Base-by-base conservation (phyloP, 1,140 invertebrate genomes). In the Gonatopus flavifemur region DNA sequence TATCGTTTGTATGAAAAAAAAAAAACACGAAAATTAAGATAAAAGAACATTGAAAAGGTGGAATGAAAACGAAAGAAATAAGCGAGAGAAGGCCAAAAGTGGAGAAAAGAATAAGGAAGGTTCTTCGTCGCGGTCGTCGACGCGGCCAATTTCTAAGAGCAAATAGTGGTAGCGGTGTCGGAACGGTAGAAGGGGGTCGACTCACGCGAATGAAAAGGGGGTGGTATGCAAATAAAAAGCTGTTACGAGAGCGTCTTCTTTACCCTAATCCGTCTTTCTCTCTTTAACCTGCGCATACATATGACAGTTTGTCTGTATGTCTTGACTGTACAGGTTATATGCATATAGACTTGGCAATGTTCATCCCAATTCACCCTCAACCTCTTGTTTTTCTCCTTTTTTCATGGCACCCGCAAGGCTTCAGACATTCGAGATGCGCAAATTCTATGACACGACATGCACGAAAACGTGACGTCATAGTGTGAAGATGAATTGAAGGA, bases 111-210 rank as follows among this genome's bases (percentile, higher is more conserved):
- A 55, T 51, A 45, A 49, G 52, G 52, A 49, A 60, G 52, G 41
- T 46, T 54, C 58, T 61, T 64, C 62, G 64, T 59, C 41, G 55
- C 45, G 57, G 66, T 60, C 58, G 64, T 65, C 59, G 64, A 58
- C 63, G n/a, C n/a, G 67, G 72, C 72, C 76, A 78, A 78, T 78
- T 78, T 78, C 70, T 75, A 66, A 76, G 77, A 77, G 76, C 74
- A 78, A 77, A 78, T 78, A 77, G 66, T 64, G 63, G n/a, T n/a
- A n/a, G 62, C 63, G 66, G 71, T 67, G 67, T 70, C 60, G 70
- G n/a, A n/a, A n/a, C n/a, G n/a, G n/a, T n/a, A n/a, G n/a, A 70
- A 70, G 65, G 64, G 64, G 59, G 61, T 24, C 10, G 19, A 32
- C 21, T 5, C 38, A 49, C 47, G 50, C 50, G 60, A 44, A 55